Evolutionary conservation across 2,888 invertebrate genomes (phyloP).

Genomic region (Panzeria rudis): DNA sequence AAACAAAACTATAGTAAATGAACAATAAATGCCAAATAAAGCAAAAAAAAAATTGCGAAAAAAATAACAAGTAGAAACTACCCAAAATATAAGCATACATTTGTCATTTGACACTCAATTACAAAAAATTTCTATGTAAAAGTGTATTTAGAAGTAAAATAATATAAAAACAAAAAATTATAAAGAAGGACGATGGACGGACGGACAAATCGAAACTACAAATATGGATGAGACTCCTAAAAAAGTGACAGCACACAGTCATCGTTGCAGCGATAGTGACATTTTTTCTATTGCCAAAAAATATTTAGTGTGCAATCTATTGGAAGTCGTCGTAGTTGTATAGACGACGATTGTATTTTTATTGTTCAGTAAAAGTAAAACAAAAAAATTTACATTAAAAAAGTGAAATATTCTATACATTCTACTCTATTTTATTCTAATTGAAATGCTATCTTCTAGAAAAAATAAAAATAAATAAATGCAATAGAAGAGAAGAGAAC

Average conservation of each 20-base stretch:
- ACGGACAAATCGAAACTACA: conserved; percentile 59
- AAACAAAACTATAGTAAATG: conserved; percentile 44
- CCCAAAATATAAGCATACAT: conserved; percentile 66
- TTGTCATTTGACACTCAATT: conserved; percentile 71
- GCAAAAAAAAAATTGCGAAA: conserved; percentile 13
- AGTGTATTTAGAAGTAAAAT: conserved; percentile 60
- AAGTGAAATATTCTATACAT: conserved; percentile 31
- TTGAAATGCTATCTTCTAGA: conserved; percentile 17
- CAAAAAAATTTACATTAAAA: conserved; percentile 14
- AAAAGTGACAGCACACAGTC: conserved; percentile 71
- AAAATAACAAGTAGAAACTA: conserved; percentile 46
- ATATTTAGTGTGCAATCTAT: conserved; percentile 69
- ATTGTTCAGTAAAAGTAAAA: conserved; percentile 51
- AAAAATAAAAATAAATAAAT: neutral
- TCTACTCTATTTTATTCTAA: conserved; percentile 44
- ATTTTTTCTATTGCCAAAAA: conserved; percentile 72
- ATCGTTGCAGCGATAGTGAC: conserved; percentile 70
- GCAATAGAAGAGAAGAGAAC: neutral
- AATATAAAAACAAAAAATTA: conserved; percentile 23
- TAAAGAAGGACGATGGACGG: conserved; percentile 51
- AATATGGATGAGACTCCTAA: conserved; percentile 66
- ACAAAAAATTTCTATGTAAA: conserved; percentile 67
- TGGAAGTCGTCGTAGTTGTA: conserved; percentile 68
- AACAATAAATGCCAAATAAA: conserved; percentile 61
- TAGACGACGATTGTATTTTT: conserved; percentile 56